Conservation (phyloP, 2,797 vertebrate genomes). For the Clarias pachynema region DNA sequence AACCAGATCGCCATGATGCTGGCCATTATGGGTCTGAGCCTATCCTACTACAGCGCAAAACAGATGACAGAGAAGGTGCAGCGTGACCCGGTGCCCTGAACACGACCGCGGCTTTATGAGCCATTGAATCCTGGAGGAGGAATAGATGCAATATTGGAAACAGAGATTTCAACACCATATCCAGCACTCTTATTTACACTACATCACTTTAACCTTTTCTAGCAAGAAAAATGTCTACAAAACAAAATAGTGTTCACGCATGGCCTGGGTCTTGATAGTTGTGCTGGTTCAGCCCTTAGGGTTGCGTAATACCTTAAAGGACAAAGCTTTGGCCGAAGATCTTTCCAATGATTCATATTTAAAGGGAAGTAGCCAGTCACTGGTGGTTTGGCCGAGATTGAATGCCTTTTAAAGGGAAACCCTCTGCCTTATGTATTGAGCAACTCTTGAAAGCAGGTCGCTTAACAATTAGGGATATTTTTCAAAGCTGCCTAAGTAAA, state of each 20-base stretch:
- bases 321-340: conserved; percentile 41
- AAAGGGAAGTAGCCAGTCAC: conserved; percentile 9
- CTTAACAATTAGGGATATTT: conserved; percentile 17
- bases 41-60: conserved; percentile 90
- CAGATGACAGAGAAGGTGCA: conserved; percentile 82
- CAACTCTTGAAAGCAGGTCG: conserved; percentile 57
- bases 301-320: conserved; percentile 21
- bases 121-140: conserved; percentile 1
- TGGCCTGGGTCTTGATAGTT: conserved; percentile 60
- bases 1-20: conserved; percentile 89
- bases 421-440: conserved; percentile 52
- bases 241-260: background rate
- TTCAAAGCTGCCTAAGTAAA: conserved; percentile 18
- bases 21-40: conserved; percentile 87
- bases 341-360: conserved; percentile 34
- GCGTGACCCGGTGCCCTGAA: conserved; percentile 66
- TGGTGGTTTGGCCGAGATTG: conserved; percentile 29
- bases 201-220: conserved; percentile 50
- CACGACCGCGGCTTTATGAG: background rate
- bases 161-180: conserved; percentile 29
- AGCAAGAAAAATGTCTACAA: background rate
- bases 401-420: conserved; percentile 43
- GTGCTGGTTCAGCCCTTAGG: conserved; percentile 26
- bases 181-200: conserved; percentile 57
- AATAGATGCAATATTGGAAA: conserved; percentile 39